Evolutionary conservation across 2,888 invertebrate species (phyloP).

Genomic region (Heteromurus nitidus): DNA sequence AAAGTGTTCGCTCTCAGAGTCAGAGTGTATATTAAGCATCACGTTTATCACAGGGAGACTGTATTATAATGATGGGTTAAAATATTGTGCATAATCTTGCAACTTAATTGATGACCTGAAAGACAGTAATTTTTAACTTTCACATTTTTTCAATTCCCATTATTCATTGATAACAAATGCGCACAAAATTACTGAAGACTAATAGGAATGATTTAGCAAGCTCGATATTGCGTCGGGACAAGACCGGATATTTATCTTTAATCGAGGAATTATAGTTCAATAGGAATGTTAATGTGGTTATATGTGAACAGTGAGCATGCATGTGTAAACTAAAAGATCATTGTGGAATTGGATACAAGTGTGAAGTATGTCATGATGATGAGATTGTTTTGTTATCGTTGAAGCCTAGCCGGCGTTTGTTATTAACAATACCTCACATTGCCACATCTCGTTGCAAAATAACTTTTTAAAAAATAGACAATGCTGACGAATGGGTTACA

Average conservation of each 20-base stretch:
- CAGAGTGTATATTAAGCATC: no score
- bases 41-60: no score
- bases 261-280: slow-evolving; percentile 46
- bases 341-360: slow-evolving; percentile 15
- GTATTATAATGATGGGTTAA: no score
- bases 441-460: slow-evolving; percentile 42
- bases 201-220: slow-evolving; percentile 36
- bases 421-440: slow-evolving; percentile 14
- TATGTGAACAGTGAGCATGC: neutral
- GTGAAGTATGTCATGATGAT: slow-evolving; percentile 50
- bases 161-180: slow-evolving; percentile 30
- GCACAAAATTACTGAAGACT: slow-evolving; percentile 6
- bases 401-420: neutral
- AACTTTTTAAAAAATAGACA: slow-evolving; percentile 41
- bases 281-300: slow-evolving; percentile 11
- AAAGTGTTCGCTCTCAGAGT: no score
- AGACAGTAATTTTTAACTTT: slow-evolving; percentile 45
- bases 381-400: slow-evolving; percentile 28
- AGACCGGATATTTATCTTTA: slow-evolving; percentile 53
- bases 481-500: slow-evolving; percentile 43
- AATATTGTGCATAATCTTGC: no score
- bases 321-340: slow-evolving; percentile 4
- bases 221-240: slow-evolving; percentile 25
- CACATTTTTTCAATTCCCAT: slow-evolving; percentile 51
- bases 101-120: slow-evolving; percentile 47